Evolutionary conservation across 2,113 vertebrate genomes (phyloP).

Genomic region (Pimephales promelas): DNA sequence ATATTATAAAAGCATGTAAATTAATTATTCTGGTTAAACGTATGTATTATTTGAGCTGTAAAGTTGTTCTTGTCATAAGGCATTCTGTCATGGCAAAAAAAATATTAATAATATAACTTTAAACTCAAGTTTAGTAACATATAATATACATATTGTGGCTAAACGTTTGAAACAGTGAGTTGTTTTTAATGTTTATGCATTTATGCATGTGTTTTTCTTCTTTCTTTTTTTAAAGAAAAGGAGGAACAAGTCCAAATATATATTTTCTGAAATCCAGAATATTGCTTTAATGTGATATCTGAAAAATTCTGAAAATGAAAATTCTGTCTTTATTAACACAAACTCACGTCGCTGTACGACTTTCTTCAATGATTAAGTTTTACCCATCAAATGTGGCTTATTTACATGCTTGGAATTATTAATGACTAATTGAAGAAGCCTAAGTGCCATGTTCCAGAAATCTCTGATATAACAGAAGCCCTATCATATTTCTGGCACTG

Average conservation of each 20-base stretch:
- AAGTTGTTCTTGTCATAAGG: no score
- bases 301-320: background rate
- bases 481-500: constrained; percentile 34
- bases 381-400: background rate
- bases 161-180: no score
- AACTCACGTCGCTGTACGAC: background rate
- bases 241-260: background rate
- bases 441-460: constrained; percentile 41
- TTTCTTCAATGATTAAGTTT: background rate
- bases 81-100: background rate
- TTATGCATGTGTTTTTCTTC: background rate
- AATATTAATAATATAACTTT: background rate
- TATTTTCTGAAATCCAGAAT: background rate
- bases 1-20: background rate
- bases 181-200: no score
- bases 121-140: background rate
- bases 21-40: background rate
- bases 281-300: background rate
- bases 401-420: constrained; percentile 37
- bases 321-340: background rate
- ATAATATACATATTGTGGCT: background rate
- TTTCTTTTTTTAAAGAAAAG: background rate
- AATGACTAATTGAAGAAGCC: constrained; percentile 27
- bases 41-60: background rate
- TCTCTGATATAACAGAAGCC: constrained; percentile 26